Evolutionary conservation across 2,888 invertebrate species (phyloP).

Genomic region (Dryococelus australis): DNA sequence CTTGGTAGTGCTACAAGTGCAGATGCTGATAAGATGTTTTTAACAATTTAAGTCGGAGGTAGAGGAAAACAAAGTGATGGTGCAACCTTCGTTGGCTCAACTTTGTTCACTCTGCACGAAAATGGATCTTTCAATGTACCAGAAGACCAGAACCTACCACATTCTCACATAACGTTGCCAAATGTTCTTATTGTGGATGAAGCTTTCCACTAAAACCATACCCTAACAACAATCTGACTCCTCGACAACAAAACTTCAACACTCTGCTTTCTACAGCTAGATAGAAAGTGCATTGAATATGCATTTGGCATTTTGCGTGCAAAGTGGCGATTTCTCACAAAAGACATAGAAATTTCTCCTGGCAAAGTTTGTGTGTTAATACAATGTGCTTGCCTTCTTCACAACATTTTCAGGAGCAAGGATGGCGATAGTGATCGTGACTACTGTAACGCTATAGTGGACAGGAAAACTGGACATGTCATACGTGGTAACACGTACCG

Average conservation of each 20-base stretch:
- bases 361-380: background rate
- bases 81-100: background rate
- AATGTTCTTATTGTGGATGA: background rate
- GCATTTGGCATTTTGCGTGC: background rate
- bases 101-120: background rate
- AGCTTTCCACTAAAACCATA: constrained; percentile 17
- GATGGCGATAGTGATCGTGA: background rate
- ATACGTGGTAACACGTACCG: too few species aligned
- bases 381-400: constrained; percentile 13
- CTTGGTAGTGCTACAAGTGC: background rate
- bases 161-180: background rate
- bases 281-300: background rate
- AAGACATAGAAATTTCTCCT: background rate
- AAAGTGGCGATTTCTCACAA: background rate
- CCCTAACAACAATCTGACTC: background rate
- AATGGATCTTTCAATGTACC: background rate
- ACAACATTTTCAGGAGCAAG: too few species aligned
- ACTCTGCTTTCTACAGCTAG: background rate
- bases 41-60: background rate
- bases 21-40: background rate
- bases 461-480: background rate
- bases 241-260: background rate
- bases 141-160: background rate
- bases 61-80: constrained; percentile 23
- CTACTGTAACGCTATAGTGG: background rate